Conservation (phyloP, 2,113 vertebrate species). For the Numenius arquata region DNA sequence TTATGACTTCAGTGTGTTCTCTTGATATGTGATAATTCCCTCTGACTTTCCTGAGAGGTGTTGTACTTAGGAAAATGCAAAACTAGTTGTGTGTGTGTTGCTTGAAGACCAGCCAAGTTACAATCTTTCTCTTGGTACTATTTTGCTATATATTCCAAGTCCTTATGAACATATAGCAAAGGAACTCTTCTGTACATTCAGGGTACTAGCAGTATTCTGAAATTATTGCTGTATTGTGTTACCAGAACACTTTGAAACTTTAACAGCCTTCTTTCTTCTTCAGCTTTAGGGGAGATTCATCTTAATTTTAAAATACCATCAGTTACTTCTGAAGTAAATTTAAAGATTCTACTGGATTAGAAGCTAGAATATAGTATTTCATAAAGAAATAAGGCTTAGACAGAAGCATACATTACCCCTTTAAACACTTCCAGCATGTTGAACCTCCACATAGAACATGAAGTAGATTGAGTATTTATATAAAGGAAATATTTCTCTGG, state of each 20-base stretch:
- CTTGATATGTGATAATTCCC: not conserved
- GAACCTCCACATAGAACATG: not conserved
- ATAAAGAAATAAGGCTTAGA: not conserved
- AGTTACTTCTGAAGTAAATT: not conserved
- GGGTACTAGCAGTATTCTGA: not conserved
- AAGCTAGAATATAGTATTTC: not conserved
- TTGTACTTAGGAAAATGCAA: not conserved
- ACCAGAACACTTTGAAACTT: not conserved
- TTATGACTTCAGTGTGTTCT: not conserved
- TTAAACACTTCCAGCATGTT: not conserved
- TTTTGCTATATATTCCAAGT: not conserved
- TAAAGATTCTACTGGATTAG: not conserved
- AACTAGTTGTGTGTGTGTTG: not conserved
- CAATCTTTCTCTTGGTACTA: not conserved
- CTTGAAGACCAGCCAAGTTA: not conserved
- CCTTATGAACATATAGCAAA: not conserved
- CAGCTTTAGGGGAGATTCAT: not conserved
- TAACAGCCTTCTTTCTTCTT: not conserved
- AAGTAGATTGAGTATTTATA: too few relatives aligned
- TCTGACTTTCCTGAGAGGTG: not conserved
- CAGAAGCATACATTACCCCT: too few relatives aligned
- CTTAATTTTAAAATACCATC: not conserved
- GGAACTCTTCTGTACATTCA: not conserved
- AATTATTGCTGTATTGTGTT: not conserved
- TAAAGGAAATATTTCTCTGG: not conserved